Base-by-base conservation (phyloP, 1,140 invertebrate genomes). In the Trichonephila inaurata region DNA sequence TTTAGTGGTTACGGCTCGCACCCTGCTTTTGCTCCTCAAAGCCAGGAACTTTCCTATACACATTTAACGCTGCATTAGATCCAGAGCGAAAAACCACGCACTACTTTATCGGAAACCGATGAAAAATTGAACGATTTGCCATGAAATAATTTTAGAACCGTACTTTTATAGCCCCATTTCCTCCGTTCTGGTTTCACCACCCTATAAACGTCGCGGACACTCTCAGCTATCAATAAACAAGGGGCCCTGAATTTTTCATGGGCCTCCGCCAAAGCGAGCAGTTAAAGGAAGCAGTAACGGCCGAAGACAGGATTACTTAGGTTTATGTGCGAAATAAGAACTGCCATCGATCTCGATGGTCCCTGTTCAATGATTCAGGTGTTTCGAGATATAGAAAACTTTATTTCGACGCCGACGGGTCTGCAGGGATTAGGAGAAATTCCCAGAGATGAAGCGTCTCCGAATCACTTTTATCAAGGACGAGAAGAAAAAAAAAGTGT, bases 121-220 rank as follows among this genome's bases (percentile, higher is more conserved):
- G 82, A 92, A 92, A 92, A 83, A 92, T 92, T 85, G 77, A 85
- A 66, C 90, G 90, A 92, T 92, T 92, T 85, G 90, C 82, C 90
- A 85, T 69, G 82, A 92, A 92, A 92, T 92, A 83, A 92, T 83
- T 92, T 92, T 92, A 83, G 77, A 92, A 69, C 61, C 77, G 60
- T 51, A 64, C 90, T 72, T 91, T 92, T 92, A 92, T 83, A 24
- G 90, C 77, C 90, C 90, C 72, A 60, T 92, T 66, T 61, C 62
- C 61, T 33, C 40, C 72, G 58, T 44, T 85, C 62, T 92, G 62
- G 90, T 92, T 85, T 92, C 90, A 85, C 14, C 90, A 92, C 90
- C 90, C 81, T 83, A 92, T 92, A 92, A 92, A 92, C 82, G 90
- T 85, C 90, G 90, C 64, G 33, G 61, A 92, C 77, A 83, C 82